Conservation (phyloP, 1,140 invertebrate genomes). For the Phenacoccus solenopsis region DNA sequence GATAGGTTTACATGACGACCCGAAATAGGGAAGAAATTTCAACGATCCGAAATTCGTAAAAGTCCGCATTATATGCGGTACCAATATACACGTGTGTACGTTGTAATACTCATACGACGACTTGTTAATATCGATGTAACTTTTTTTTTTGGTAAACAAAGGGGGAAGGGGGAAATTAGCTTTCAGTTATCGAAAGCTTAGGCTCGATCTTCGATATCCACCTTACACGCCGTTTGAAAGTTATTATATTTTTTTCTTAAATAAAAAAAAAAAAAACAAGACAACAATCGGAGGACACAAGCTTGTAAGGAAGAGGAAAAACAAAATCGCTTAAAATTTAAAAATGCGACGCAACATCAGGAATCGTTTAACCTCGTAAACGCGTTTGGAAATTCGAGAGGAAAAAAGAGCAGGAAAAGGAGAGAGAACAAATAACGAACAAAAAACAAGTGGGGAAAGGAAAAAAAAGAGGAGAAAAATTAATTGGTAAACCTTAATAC, state of each 20-base stretch:
- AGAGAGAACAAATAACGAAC: neutral
- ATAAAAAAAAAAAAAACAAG: neutral
- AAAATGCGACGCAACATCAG: neutral
- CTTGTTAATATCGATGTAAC: too few species aligned
- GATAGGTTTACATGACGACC: too few species aligned
- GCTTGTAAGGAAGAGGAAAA: neutral
- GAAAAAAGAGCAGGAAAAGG: too few species aligned
- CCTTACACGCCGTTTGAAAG: neutral
- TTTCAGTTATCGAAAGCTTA: too few species aligned
- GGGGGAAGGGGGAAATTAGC: neutral
- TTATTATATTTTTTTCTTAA: neutral
- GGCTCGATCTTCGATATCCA: too few species aligned
- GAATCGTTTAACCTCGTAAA: neutral
- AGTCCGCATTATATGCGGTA: too few species aligned
- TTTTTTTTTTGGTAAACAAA: too few species aligned
- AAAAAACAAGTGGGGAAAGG: neutral
- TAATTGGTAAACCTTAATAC: slow-evolving; percentile 20
- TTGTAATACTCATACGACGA: too few species aligned
- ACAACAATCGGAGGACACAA: neutral
- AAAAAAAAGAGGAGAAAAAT: neutral
- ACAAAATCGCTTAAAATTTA: neutral
- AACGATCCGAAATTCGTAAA: too few species aligned
- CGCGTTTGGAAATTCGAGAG: too few species aligned
- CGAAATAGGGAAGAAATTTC: too few species aligned
- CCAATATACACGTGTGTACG: too few species aligned